Evolutionary conservation across 2,888 invertebrate genomes (phyloP), one percentile per base, ranked within the genome.

Genomic region (Lymantria monacha): DNA sequence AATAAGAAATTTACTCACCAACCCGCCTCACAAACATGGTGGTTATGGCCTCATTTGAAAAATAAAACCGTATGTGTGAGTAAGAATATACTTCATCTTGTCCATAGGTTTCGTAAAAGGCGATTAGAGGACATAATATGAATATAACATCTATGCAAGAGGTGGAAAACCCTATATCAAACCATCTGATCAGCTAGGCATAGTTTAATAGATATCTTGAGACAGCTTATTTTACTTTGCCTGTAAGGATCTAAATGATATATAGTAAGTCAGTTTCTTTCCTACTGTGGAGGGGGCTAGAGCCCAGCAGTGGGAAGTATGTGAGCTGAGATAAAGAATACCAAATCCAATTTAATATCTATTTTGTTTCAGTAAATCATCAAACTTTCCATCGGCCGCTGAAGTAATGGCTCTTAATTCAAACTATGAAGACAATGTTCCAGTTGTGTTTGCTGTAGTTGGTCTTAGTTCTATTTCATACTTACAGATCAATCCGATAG

Each of bases 401-500:
- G 81, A 87, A 10, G 58, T 91, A 9, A 72, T 72, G 9, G 61
- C 75, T 3, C 68, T 91, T 0, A 72, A 83, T 42, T 61, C 80
- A 0, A 76, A 76, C 48, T 81, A 83, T 50, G 55, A 69, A 0
- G 87, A 90, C 48, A 66, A 75, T 7, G 81, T 89, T 3, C 66
- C 79, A 0, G 79, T 85, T 12, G 69, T 92, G 1, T 87, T 91
- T 45, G 92, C 92, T 0, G 55, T 92, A 3, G 88, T 92, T 3
- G 80, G 84, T n/a, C 62, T 69, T 0, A 81, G 79, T 12, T 83
- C 91, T 0, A 71, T 92, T 3, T 82, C 86, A 8, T 92, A 88
- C 55, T 57, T 92, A 45, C 87, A 88, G 66, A 78, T 91, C 11
- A 87, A 84, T 14, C 76, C 85, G 12, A 70, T 73, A 5, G 78